phyloP scores from a whole-genome alignment of 2,113 vertebrate species.

The Ammodytes dubius region DNA sequence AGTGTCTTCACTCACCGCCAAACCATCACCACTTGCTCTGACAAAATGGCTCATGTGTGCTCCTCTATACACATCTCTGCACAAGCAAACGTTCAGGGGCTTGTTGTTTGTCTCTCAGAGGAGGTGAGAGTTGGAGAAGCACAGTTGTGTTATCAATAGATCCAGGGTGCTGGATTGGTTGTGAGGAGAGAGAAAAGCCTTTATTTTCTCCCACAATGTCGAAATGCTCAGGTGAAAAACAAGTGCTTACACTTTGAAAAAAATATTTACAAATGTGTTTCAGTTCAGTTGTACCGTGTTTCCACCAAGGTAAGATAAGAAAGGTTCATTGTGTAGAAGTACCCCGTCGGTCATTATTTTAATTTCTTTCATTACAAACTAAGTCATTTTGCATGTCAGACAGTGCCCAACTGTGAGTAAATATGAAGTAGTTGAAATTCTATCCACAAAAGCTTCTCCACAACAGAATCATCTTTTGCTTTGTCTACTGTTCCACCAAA shows the following conservation, averaged over 20 bases:
- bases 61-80: conserved; percentile 56
- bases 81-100: conserved; percentile 65
- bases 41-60: conserved; percentile 79
- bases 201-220: conserved; percentile 47
- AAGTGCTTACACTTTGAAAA: conserved; percentile 46
- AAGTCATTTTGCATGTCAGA: conserved; percentile 2
- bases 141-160: conserved; percentile 68
- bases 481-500: conserved; percentile 16
- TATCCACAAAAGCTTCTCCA: neutral
- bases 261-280: conserved; percentile 26
- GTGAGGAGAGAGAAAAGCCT: conserved; percentile 35
- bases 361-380: conserved; percentile 10
- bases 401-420: conserved; percentile 5
- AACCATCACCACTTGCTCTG: conserved; percentile 76
- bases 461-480: conserved; percentile 9
- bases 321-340: conserved; percentile 14
- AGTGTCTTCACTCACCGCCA: conserved; percentile 72
- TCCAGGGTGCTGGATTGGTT: conserved; percentile 54
- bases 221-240: conserved; percentile 53
- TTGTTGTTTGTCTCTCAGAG: conserved; percentile 64
- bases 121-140: conserved; percentile 65
- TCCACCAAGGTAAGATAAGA: conserved; percentile 42
- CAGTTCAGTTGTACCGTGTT: conserved; percentile 43
- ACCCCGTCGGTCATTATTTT: conserved; percentile 29
- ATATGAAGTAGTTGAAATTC: conserved; percentile 17